Conservation (phyloP, 2,113 vertebrate genomes). For the Erythrocercus mccallii region DNA sequence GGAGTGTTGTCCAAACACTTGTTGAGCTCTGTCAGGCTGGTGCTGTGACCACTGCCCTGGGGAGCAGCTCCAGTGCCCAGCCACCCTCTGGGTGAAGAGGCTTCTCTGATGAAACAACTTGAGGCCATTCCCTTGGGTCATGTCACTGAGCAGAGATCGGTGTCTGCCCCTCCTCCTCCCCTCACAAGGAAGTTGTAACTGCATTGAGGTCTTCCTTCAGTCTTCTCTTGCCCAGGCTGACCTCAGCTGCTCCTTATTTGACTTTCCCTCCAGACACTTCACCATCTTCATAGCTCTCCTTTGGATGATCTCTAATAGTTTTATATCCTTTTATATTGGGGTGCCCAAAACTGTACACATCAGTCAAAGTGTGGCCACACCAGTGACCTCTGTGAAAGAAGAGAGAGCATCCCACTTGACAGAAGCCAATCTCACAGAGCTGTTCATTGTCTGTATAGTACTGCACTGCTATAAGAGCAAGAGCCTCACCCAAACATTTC, state of each 20-base stretch:
- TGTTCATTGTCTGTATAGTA: neutral
- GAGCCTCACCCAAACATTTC: neutral
- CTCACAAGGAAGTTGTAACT: neutral
- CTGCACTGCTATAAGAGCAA: neutral
- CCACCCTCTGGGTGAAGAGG: neutral
- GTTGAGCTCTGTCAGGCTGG: neutral
- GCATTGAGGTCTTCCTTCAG: neutral
- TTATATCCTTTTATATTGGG: neutral
- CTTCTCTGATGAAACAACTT: neutral
- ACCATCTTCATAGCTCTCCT: neutral
- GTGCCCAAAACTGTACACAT: neutral
- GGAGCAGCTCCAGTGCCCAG: neutral
- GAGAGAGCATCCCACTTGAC: neutral
- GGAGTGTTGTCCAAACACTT: fast-evolving
- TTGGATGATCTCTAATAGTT: neutral
- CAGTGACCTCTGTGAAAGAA: neutral
- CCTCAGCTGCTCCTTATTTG: neutral
- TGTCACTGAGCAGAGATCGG: neutral
- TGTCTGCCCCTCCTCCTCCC: neutral
- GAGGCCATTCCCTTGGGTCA: neutral
- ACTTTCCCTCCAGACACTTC: neutral
- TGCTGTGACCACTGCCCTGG: neutral
- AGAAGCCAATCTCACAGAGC: neutral
- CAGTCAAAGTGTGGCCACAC: neutral
- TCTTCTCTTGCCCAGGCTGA: neutral